Evolutionary conservation across 2,113 vertebrate genomes (phyloP).

Genomic region (Pundamilia nyererei): DNA sequence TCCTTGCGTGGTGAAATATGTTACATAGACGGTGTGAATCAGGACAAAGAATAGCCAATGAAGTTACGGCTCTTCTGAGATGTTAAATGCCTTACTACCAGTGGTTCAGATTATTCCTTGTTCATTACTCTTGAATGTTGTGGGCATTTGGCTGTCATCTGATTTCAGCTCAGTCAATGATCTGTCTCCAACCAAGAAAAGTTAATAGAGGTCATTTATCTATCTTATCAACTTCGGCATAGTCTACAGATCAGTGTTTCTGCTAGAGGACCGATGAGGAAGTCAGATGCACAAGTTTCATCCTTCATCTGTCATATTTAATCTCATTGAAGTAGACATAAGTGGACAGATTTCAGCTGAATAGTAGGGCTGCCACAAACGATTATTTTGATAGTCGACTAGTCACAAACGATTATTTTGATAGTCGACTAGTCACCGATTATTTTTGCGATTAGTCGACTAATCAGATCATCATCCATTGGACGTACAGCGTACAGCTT

Average conservation of each 20-base stretch:
- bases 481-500: too few species aligned
- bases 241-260: not conserved
- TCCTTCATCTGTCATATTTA: not conserved
- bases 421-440: too few species aligned
- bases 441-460: too few species aligned
- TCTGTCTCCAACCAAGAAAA: not conserved
- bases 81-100: not conserved
- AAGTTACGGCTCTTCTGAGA: not conserved
- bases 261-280: not conserved
- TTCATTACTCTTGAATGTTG: not conserved
- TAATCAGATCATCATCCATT: too few species aligned
- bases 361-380: not conserved
- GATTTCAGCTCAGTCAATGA: not conserved
- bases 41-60: not conserved
- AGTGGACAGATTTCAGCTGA: not conserved
- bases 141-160: not conserved
- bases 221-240: not conserved
- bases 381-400: too few species aligned
- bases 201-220: not conserved
- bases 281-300: not conserved
- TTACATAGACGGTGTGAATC: not conserved
- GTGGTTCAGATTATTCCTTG: not conserved
- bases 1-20: not conserved
- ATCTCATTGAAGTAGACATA: not conserved
- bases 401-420: too few species aligned